These are phyloP conservation scores for Cryptoprocta ferox DNA, from an alignment of 2,797 vertebrate species.

Conservation along the genomic window DNA sequence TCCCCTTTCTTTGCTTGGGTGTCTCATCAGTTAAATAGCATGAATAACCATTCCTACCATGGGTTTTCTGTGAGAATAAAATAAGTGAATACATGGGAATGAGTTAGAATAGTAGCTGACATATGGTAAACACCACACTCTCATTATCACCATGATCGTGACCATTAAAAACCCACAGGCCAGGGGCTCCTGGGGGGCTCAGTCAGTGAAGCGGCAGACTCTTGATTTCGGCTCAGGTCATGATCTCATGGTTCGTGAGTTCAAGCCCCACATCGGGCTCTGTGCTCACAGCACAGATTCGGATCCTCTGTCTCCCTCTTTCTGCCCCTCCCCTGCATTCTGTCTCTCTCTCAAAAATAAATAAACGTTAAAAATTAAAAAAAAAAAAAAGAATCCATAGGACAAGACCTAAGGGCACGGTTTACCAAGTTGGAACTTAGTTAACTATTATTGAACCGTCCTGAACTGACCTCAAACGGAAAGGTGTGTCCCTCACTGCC, in stretches of 20 bases:
- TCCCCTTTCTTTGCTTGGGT: neutral
- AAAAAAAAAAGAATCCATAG: neutral
- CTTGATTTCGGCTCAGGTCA: too few species aligned
- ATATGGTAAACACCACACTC: rapidly evolving
- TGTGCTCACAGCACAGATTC: too few species aligned
- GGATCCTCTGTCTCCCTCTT: too few species aligned
- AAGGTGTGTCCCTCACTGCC: neutral
- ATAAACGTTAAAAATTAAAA: too few species aligned
- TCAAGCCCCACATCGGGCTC: too few species aligned
- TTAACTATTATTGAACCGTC: neutral
- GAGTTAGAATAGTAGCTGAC: neutral
- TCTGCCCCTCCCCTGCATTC: too few species aligned
- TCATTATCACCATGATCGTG: neutral
- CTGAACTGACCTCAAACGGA: neutral
- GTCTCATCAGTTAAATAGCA: neutral
- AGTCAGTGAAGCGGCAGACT: too few species aligned
- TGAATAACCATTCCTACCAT: neutral
- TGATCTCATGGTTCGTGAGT: too few species aligned
- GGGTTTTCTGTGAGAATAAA: neutral
- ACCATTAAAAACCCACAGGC: neutral
- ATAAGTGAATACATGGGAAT: neutral
- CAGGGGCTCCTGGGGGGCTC: too few species aligned
- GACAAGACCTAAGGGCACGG: neutral
- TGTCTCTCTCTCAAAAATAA: too few species aligned
- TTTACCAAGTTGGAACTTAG: neutral